Evolutionary conservation across 2,797 vertebrate genomes (phyloP).

Genomic region (Spatula versicolor): DNA sequence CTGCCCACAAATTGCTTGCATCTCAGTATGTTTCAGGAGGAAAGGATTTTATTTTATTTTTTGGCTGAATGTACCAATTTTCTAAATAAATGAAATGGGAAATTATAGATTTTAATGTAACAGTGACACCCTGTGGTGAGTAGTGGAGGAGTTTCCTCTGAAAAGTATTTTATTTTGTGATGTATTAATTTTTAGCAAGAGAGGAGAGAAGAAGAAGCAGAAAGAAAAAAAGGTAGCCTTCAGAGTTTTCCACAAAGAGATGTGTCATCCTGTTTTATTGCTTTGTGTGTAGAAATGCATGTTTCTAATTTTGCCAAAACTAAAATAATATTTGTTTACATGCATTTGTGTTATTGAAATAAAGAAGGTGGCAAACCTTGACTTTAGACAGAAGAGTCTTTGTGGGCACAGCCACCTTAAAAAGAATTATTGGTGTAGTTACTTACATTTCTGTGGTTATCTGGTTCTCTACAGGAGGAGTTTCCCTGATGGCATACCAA

Average conservation of each 20-base stretch:
- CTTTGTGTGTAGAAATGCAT: not conserved
- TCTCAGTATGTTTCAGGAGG: not conserved
- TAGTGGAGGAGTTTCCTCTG: not conserved
- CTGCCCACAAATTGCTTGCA: slow-evolving; percentile 31
- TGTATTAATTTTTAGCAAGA: not conserved
- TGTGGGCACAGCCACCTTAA: not conserved
- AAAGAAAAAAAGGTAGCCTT: not conserved
- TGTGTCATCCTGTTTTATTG: not conserved
- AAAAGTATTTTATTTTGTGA: not conserved
- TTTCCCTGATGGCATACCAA: not conserved
- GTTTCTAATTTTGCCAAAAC: not conserved
- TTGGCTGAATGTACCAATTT: not conserved
- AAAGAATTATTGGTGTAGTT: not conserved
- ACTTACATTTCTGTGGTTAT: not conserved
- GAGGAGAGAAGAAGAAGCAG: not conserved
- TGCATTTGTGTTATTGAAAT: not conserved
- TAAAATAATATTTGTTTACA: not conserved
- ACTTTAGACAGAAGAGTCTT: not conserved
- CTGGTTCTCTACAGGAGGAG: not conserved
- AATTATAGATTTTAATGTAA: slow-evolving; percentile 19
- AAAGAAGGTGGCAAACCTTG: not conserved
- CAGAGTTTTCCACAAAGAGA: not conserved
- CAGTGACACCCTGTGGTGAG: slow-evolving; percentile 73
- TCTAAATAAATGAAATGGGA: not conserved
- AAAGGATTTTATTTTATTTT: not conserved